Evolutionary conservation across 2,797 vertebrate genomes (phyloP).

Genomic region (Neosilurus mollespiculum): DNA sequence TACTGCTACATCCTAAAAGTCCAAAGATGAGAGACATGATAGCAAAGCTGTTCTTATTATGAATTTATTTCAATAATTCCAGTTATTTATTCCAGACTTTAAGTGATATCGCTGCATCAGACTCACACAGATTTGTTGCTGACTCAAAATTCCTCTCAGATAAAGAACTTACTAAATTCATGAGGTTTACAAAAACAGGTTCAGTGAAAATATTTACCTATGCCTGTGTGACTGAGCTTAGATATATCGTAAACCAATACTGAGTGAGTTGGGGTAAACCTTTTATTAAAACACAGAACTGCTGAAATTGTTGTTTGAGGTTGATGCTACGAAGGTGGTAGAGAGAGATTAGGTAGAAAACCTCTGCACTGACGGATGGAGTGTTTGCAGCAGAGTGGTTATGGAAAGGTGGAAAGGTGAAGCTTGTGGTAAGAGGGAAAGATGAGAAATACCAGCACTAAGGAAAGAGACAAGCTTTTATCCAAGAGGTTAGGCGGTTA

Average conservation of each 20-base stretch:
- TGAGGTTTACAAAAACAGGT: background rate
- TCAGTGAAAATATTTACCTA: background rate
- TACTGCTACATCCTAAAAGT: background rate
- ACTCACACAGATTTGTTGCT: too few species aligned
- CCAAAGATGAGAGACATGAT: background rate
- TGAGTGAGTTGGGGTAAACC: background rate
- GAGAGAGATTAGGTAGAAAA: background rate
- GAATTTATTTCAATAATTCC: background rate
- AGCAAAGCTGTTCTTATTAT: background rate
- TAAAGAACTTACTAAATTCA: background rate
- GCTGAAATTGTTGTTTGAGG: background rate
- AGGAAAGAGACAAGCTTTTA: conserved; percentile 42
- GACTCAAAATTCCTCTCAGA: background rate
- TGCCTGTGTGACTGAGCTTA: background rate
- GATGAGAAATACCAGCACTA: conserved; percentile 50
- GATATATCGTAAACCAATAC: background rate
- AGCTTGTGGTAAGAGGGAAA: conserved; percentile 23
- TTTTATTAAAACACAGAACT: background rate
- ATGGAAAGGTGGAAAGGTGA: background rate
- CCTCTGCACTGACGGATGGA: background rate
- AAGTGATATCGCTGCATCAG: background rate
- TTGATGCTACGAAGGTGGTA: background rate
- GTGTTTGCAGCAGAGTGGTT: background rate
- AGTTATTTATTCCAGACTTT: background rate
- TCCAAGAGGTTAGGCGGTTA: conserved; percentile 12